Base-by-base conservation (phyloP, 2,888 invertebrate genomes). In the Bursaphelenchus okinawaensis region DNA sequence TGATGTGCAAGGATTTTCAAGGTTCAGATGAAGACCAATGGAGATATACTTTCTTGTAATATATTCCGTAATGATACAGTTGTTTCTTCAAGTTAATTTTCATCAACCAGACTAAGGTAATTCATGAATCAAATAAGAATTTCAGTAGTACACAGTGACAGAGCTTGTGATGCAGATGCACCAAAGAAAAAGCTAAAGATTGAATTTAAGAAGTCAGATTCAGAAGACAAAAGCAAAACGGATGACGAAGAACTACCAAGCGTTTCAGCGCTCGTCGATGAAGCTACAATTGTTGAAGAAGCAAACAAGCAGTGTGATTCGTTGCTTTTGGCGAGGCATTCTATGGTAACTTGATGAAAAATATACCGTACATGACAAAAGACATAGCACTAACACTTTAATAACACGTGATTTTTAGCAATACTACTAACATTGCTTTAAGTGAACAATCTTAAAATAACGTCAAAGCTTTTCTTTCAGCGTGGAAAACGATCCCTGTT, bases 131-230 rank as follows among this genome's bases (percentile, higher is more conserved):
- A 40, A 40, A 4, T 40, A 1, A 40, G n/a, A 4, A 16, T 40
- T 40, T 40, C 40, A 40, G 56, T 63, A 4, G 63, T 63, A 7
- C 63, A 63, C 57, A 51, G 59, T 62, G 64, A 64, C 20, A 51
- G 64, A 20, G 60, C 50, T 1, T 59, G 60, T 22, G 60, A 59
- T 40, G 60, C n/a, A 1, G 60, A 59, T 27, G n/a, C 40, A n/a
- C 40, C 40, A 40, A 40, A 40, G n/a, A 12, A n/a, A 40, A 40
- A 40, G 40, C 6, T 40, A 4, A 40, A 12, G n/a, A n/a, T 40
- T 16, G n/a, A 40, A 40, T n/a, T 40, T 40, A n/a, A 40, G n/a
- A 40, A 40, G n/a, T 40, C 40, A 1, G 40, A 40, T 3, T 40
- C 40, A 40, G n/a, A 16, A n/a, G 40, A 40, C 3, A n/a, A 40